A percentile compares a stretch with the other conserved stretches of the same genome.
Conservation (phyloP, 2,888 invertebrate species). For the Saturnia pavonia region DNA sequence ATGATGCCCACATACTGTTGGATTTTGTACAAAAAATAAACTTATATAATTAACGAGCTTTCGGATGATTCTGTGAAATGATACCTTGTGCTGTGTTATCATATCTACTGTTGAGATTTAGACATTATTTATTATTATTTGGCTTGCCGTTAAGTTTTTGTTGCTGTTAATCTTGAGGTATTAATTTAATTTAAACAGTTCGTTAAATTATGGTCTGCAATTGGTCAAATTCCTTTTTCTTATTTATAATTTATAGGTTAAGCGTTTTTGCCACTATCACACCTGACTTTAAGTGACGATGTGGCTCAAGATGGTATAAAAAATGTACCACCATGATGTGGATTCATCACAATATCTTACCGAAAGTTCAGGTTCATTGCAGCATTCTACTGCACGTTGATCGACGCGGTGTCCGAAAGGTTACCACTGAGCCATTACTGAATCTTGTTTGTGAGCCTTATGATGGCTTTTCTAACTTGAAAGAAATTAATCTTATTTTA, state of each 20-base stretch:
- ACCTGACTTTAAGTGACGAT: too few species aligned
- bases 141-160: background rate
- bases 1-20: constrained; percentile 53
- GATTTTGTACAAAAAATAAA: constrained; percentile 14
- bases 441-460: too few species aligned
- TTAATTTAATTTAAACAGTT: background rate
- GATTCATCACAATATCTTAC: too few species aligned
- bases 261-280: too few species aligned
- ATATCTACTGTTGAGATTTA: background rate
- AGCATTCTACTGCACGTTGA: too few species aligned
- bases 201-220: background rate
- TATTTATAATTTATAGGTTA: background rate
- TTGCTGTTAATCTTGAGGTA: background rate
- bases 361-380: too few species aligned
- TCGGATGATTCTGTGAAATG: constrained; percentile 10
- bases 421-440: too few species aligned
- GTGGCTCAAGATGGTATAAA: too few species aligned
- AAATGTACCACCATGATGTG: too few species aligned
- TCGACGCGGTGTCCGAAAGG: too few species aligned
- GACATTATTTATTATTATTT: background rate
- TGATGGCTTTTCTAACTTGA: too few species aligned
- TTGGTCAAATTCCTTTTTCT: background rate
- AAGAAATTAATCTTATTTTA: too few species aligned
- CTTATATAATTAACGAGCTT: constrained; percentile 20
- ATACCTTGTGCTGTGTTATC: constrained; percentile 1